Evolutionary conservation across 2,888 invertebrate genomes (phyloP).

Genomic region (Sarcophaga rosellei): DNA sequence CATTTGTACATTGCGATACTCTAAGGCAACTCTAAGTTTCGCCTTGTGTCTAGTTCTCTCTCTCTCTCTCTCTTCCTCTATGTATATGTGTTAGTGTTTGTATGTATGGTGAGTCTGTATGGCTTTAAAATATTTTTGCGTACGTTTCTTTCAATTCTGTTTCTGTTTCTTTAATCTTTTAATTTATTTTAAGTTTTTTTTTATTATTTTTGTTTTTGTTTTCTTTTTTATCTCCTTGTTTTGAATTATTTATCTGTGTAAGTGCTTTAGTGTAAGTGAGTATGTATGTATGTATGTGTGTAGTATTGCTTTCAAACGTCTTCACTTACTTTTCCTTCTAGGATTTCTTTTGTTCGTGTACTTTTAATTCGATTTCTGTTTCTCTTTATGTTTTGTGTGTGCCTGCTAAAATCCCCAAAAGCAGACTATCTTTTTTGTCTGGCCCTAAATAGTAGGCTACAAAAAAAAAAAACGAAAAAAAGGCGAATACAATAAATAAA

Average conservation of each 20-base stretch:
- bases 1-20: not conserved
- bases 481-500: not conserved
- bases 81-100: not conserved
- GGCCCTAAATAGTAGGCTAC: conserved; percentile 21
- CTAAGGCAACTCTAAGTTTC: no score
- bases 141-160: no score
- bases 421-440: conserved; percentile 37
- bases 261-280: not conserved
- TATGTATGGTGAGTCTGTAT: conserved; percentile 12
- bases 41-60: no score
- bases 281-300: not conserved
- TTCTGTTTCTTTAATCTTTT: no score
- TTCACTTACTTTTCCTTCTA: conserved; percentile 13
- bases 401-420: conserved; percentile 3
- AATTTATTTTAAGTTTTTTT: no score
- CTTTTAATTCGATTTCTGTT: no score
- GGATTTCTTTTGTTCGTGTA: not conserved
- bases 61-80: no score
- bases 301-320: no score
- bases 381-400: not conserved
- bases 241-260: not conserved
- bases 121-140: conserved; percentile 28
- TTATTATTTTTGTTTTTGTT: not conserved
- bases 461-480: conserved; percentile 22
- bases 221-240: not conserved